Evolutionary conservation across 2,888 invertebrate genomes (phyloP), one percentile per base, ranked within the genome.

Genomic region (Hypomecis atomaria): DNA sequence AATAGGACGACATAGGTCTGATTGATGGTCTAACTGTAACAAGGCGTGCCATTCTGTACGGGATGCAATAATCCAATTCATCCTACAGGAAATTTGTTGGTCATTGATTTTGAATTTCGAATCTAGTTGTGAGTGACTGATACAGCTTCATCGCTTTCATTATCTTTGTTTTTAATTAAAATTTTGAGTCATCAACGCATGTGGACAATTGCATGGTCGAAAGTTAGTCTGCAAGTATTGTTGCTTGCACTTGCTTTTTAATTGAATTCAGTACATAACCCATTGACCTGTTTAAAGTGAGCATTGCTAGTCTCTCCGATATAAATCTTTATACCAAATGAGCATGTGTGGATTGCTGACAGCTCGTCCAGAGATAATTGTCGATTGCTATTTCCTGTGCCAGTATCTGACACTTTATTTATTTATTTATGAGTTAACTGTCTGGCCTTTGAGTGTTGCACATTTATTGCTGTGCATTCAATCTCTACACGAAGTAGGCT

Each of bases 301-400:
- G 64, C 72, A 68, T 71, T 66, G 74, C 68, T 37, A 72, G 72
- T 71, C 72, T 75, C 75, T 75, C 74, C 71, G 77, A 78, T 83
- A 84, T 84, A 83, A 83, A 83, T 85, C 82, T 83, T 74, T 72
- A 72, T 71, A 76, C 78, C 79, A 81, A 82, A 69, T 73, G 59
- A 49, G 57, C 53, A 76, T 73, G 80, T 74, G 76, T 72, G 81
- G 78, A 82, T 43, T 45, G 60, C 77, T 79, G 79, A 74, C 79
- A 80, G 78, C 78, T 78, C 67, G 69, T 71, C 72, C 65, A 68
- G 70, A 80, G 84, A 85, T 90, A 88, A 89, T 90, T 87, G 88
- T 83, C 75, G 81, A 83, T 84, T 81, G 88, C 84, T 81, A 89
- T 90, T 91, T 90, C 90, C 90, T 90, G 89, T 86, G 83, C 85